Evolutionary conservation across 1,140 invertebrate genomes (phyloP).

Genomic region (Theocolax elegans): DNA sequence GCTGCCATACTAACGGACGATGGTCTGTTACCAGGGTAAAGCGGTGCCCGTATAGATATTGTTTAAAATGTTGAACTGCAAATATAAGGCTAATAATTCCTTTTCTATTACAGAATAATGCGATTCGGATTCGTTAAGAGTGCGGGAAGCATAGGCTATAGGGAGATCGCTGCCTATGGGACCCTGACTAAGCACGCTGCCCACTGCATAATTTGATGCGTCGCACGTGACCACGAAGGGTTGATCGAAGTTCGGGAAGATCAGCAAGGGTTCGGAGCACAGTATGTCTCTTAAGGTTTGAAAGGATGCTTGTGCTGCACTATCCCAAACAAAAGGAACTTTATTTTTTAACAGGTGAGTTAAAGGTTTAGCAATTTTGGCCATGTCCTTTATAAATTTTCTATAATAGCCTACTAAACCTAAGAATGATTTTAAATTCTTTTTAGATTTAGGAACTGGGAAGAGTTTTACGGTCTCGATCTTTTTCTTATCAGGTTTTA

Average conservation of each 20-base stretch:
- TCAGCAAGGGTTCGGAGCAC: slow-evolving; percentile 39
- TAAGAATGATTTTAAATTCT: slow-evolving; percentile 11
- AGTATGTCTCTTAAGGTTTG: slow-evolving; percentile 45
- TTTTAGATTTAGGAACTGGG: slow-evolving; percentile 2
- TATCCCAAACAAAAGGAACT: slow-evolving; percentile 41
- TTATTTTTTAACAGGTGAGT: slow-evolving; percentile 50
- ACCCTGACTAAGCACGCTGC: slow-evolving; percentile 50
- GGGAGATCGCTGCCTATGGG: slow-evolving; percentile 47
- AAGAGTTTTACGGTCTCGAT: neutral
- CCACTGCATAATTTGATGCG: slow-evolving; percentile 50
- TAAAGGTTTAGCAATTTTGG: slow-evolving; percentile 51
- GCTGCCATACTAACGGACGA: slow-evolving; percentile 49
- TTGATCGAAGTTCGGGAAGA: slow-evolving; percentile 48
- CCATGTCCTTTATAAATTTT: slow-evolving; percentile 49
- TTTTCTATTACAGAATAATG: no score
- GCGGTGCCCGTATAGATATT: no score
- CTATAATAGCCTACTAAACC: slow-evolving; percentile 46
- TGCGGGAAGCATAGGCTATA: slow-evolving; percentile 47
- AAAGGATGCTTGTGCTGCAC: slow-evolving; percentile 21
- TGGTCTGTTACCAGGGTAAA: slow-evolving; percentile 65
- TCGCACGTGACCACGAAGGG: slow-evolving; percentile 50
- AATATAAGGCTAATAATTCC: no score
- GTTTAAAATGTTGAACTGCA: no score
- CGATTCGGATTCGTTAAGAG: neutral
- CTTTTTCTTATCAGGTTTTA: slow-evolving; percentile 4